Conservation (phyloP, 2,888 invertebrate genomes). For the Drosophila pseudotakahashii region DNA sequence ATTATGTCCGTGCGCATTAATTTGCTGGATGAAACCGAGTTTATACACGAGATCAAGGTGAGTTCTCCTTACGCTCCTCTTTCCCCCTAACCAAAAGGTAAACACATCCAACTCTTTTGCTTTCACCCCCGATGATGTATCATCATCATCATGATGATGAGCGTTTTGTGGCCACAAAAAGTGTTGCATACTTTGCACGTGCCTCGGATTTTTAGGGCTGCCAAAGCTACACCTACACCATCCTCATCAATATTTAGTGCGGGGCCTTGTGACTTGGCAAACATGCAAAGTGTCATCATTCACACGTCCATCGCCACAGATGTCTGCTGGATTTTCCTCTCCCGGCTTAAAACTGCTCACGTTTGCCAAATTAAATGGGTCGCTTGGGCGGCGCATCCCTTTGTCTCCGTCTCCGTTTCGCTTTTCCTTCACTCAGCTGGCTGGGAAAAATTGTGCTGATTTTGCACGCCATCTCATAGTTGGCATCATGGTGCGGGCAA, state of each 20-base stretch:
- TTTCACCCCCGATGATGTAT: conserved; percentile 13
- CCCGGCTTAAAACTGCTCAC: conserved; percentile 75
- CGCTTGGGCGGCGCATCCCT: conserved; percentile 54
- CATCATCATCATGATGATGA: conserved; percentile 12
- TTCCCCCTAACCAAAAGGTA: conserved; percentile 6
- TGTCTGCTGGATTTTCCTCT: conserved; percentile 34
- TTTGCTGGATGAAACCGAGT: conserved; percentile 94
- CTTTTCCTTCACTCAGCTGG: conserved; percentile 14
- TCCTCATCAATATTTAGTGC: conserved; percentile 77
- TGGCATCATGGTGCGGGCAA: conserved; percentile 75
- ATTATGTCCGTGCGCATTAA: conserved; percentile 89
- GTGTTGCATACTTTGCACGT: conserved; percentile 78
- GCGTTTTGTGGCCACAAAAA: conserved; percentile 64
- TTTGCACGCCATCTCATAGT: conserved; percentile 68
- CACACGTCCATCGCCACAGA: conserved; percentile 67
- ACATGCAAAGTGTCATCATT: conserved; percentile 81
- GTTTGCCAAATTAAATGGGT: conserved; percentile 81
- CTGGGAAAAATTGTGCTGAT: conserved; percentile 72
- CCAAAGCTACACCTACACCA: conserved; percentile 35
- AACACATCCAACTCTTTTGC: conserved; percentile 53
- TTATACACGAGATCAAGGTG: conserved; percentile 95
- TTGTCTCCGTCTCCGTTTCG: conserved; percentile 54
- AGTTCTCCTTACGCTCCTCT: conserved; percentile 67
- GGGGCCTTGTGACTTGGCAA: conserved; percentile 73
- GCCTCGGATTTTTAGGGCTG: conserved; percentile 39